Evolutionary conservation across 2,113 vertebrate genomes (phyloP).

Genomic region (Limanda limanda): DNA sequence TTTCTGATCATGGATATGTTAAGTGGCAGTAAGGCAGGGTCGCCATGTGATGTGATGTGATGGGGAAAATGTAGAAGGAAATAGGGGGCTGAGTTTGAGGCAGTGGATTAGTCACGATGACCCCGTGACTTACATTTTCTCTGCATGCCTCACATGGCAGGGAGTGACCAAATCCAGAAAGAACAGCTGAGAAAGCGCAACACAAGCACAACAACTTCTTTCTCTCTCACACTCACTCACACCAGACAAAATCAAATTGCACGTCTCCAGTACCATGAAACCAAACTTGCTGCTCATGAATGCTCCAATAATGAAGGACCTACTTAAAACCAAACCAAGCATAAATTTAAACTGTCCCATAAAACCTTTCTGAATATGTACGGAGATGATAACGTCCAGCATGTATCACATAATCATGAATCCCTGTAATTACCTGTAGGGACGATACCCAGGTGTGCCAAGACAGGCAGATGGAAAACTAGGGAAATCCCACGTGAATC

Average conservation of each 20-base stretch:
- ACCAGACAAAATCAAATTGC: slow-evolving; percentile 23
- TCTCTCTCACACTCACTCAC: slow-evolving; percentile 4
- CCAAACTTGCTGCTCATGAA: slow-evolving; percentile 24
- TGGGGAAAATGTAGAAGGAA: background rate
- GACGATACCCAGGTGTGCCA: slow-evolving; percentile 10
- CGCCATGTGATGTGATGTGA: background rate
- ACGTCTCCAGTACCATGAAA: slow-evolving; percentile 17
- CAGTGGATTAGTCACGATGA: slow-evolving; percentile 66
- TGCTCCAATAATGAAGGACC: background rate
- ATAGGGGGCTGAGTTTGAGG: slow-evolving; percentile 23
- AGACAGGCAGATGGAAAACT: slow-evolving; percentile 22
- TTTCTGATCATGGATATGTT: background rate
- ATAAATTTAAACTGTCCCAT: background rate
- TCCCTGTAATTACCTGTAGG: background rate
- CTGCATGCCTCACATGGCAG: slow-evolving; percentile 60
- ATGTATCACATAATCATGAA: background rate
- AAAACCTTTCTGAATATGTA: slow-evolving; percentile 12
- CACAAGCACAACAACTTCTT: slow-evolving; percentile 22
- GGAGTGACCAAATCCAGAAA: slow-evolving; percentile 45
- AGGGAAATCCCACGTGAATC: slow-evolving; percentile 68
- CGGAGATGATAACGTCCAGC: background rate
- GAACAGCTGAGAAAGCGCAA: slow-evolving; percentile 73
- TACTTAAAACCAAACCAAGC: background rate
- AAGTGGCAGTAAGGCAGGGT: background rate
- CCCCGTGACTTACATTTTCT: slow-evolving; percentile 74